Percentiles rank a stretch among this genome's conserved stretches.
Evolutionary conservation across 2,797 vertebrate genomes (phyloP).

Genomic region (Platyrinchus mystaceus): DNA sequence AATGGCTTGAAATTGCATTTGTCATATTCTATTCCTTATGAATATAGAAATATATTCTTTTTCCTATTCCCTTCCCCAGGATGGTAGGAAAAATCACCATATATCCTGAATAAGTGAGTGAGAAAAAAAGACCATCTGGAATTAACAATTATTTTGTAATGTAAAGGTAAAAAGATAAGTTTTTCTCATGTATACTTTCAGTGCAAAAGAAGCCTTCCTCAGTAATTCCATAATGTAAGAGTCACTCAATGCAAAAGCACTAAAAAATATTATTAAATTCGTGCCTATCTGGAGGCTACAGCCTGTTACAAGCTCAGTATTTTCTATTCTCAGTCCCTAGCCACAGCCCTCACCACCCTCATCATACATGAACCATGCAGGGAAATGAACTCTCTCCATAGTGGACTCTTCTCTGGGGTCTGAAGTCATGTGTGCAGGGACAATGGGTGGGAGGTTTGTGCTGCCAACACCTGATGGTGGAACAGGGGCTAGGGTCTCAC

Average conservation of each 20-base stretch:
- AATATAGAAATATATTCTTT: background rate
- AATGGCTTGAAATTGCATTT: background rate
- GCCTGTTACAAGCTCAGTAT: background rate
- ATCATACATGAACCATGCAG: rapidly evolving
- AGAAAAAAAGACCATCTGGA: background rate
- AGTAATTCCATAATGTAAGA: background rate
- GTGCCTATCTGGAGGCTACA: background rate
- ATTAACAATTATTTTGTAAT: background rate
- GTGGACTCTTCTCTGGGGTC: background rate
- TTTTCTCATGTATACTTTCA: background rate
- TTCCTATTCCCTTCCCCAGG: background rate
- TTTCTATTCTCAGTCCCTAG: background rate
- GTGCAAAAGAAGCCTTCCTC: background rate
- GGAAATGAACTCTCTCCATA: background rate
- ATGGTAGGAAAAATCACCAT: background rate
- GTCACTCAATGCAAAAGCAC: background rate
- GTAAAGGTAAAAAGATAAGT: background rate
- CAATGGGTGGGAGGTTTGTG: rapidly evolving
- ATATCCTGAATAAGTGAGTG: background rate
- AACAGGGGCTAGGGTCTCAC: background rate
- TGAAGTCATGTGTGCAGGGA: background rate
- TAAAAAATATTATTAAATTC: background rate
- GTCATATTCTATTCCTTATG: background rate
- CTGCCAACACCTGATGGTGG: background rate
- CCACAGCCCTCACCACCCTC: background rate